phyloP scores from a whole-genome alignment of 2,888 invertebrate species.

The Cataglyphis rosenhaueri region DNA sequence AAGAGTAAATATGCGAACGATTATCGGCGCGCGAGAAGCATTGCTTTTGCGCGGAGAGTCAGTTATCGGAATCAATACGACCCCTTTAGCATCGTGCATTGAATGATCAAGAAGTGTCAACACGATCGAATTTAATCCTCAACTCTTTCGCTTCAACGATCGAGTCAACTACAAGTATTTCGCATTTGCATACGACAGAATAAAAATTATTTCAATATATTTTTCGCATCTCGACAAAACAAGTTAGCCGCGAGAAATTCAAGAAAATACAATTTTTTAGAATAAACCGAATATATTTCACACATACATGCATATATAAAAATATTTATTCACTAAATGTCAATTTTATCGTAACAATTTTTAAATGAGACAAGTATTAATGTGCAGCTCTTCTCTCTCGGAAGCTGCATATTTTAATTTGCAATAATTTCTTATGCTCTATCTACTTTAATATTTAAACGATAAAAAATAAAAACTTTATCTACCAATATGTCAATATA shows the following conservation, averaged over 20 bases:
- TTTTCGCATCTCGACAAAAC: conserved; percentile 4
- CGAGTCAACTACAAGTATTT: not conserved
- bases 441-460: not conserved
- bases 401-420: not conserved
- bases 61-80: conserved; percentile 40
- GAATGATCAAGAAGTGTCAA: conserved; percentile 53
- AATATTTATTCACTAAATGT: not conserved
- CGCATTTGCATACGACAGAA: conserved; percentile 23
- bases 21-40: conserved; percentile 24
- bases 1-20: conserved; percentile 22
- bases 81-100: conserved; percentile 8
- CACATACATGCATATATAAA: not conserved
- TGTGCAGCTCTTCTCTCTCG: not conserved
- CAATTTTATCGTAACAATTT: not conserved
- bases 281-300: not conserved
- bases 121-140: conserved; percentile 40
- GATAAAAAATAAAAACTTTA: not conserved
- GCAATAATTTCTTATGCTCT: not conserved
- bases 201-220: not conserved
- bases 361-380: not conserved
- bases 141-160: conserved; percentile 18
- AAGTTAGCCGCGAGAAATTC: not conserved
- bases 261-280: not conserved
- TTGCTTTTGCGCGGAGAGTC: conserved; percentile 31
- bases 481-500: not conserved